Base-by-base conservation (phyloP, 1,140 invertebrate genomes). In the Drosophila lacteicornis region DNA sequence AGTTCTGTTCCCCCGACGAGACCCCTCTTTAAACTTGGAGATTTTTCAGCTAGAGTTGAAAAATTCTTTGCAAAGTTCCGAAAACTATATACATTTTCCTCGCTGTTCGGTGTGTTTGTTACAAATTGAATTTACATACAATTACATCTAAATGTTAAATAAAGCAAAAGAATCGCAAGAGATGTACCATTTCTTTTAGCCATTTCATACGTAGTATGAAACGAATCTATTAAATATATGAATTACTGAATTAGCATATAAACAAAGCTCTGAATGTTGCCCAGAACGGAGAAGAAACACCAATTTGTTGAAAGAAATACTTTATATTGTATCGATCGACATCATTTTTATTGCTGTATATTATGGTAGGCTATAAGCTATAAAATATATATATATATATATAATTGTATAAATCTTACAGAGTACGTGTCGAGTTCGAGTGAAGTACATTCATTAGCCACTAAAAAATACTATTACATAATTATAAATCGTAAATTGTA, bases 361-460 rank as follows among this genome's bases (percentile, higher is more conserved):
- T 80, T 87, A 82, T 80, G 83, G 68, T 86, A 86, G 83, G 83
- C 83, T 87, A 76, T 88, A 87, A 87, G 80, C 80, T 88, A 88
- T 56, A 76, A 82, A 82, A 70, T 82, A 86, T 81, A 78, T 51
- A 75, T 36, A 74, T 62, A 59, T 58, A 57, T 62, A 59, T 58
- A 57, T 82, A 80, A 60, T 46, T 86, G 73, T 83, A 83, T 88
- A 80, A 86, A 82, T 86, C 79, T 86, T 82, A 86, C 75, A 71
- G 55, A 85, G 66, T 86, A 79, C 82, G 51, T 55, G 33, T 55
- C 51, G 79, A 79, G 76, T 83, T 83, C 55, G 80, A 88, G 80
- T 88, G 84, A 88, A 87, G 84, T 83, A 87, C 80, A 87, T 87
- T 88, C 80, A 83, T 88, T 88, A 88, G 84, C 84, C 60, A 79